Evolutionary conservation across 2,797 vertebrate genomes (phyloP).

Genomic region (Peromyscus melanophrys): DNA sequence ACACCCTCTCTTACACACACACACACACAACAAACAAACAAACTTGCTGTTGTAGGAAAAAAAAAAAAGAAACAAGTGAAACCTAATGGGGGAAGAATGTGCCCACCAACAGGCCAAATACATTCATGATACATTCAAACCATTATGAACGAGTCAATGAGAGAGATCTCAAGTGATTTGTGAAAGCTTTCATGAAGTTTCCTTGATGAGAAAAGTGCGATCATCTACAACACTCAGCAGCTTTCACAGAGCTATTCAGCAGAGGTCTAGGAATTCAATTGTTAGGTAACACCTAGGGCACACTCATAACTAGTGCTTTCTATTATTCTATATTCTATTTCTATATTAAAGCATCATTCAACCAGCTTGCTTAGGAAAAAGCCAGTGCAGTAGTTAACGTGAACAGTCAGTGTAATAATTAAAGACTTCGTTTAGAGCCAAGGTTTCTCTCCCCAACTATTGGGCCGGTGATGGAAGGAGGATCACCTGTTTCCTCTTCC

Average conservation of each 20-base stretch:
- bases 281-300: conserved; percentile 26
- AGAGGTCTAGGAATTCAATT: not conserved
- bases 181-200: not conserved
- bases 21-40: too few relatives aligned
- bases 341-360: conserved; percentile 23
- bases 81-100: not conserved
- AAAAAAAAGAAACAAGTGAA: not conserved
- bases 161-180: not conserved
- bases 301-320: not conserved
- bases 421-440: not conserved
- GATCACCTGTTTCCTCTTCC: not conserved
- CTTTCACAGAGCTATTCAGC: not conserved
- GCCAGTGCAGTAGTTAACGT: not conserved
- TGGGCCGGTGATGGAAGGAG: not conserved
- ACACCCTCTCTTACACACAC: too few relatives aligned
- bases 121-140: not conserved
- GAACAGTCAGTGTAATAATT: conserved; percentile 3
- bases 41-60: not conserved
- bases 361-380: not conserved
- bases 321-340: not conserved
- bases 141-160: not conserved
- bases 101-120: not conserved
- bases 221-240: not conserved
- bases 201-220: not conserved
- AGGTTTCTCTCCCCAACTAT: not conserved